phyloP scores from a whole-genome alignment of 2,797 vertebrate genomes.

The Zalophus californianus region DNA sequence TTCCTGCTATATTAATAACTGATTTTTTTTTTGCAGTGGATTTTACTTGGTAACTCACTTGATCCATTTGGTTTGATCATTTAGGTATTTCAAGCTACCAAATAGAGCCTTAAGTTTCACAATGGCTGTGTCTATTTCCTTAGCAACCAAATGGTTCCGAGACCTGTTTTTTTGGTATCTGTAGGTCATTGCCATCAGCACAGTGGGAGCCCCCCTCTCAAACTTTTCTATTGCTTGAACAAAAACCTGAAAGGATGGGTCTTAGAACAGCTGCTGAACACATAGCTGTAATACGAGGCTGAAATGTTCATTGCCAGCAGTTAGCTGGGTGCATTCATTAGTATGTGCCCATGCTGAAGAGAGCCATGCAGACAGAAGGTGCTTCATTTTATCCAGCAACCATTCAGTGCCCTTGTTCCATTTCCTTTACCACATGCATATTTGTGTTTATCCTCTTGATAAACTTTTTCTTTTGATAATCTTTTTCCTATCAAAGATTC shows the following conservation, averaged over 20 bases:
- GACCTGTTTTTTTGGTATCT: neutral
- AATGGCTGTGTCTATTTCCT: conserved; percentile 28
- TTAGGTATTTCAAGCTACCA: neutral
- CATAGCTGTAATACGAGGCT: neutral
- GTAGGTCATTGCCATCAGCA: neutral
- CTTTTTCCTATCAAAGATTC: neutral
- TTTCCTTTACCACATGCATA: neutral
- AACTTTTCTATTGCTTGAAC: neutral
- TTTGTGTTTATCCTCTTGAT: neutral
- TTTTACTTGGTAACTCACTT: neutral
- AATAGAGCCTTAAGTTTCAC: neutral
- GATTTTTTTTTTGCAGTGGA: neutral
- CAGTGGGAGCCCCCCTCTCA: no score
- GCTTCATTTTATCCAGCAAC: fast-evolving
- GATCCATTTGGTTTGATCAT: neutral
- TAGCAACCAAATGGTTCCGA: neutral
- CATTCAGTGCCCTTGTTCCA: no score
- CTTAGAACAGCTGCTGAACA: neutral
- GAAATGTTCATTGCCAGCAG: fast-evolving
- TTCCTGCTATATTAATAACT: neutral
- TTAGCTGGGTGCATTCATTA: fast-evolving
- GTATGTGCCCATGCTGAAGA: neutral
- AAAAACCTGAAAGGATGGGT: neutral
- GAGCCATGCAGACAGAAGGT: fast-evolving
- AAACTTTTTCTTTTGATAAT: no score